Base-by-base conservation (phyloP, 1,140 invertebrate genomes). In the Varroa destructor region DNA sequence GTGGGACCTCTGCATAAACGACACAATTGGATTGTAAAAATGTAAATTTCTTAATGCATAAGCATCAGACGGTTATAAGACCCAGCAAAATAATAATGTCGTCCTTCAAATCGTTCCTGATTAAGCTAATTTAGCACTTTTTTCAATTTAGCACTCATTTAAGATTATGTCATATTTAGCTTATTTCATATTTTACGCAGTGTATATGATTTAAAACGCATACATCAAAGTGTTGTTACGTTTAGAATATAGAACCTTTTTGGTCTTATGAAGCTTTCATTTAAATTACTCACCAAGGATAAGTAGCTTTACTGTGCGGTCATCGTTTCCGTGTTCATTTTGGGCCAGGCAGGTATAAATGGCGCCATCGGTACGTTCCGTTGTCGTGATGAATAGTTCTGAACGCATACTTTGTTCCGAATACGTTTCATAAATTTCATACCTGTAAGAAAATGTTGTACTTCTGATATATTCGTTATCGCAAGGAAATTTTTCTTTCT, bases 271-370 rank as follows among this genome's bases (percentile, higher is more conserved):
- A 25, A 25, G 25, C 25, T 25, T 25, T 25, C 25, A 25, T 25
- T 25, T 25, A 25, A 25, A 25, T 25, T 89, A 71, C 75, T 74
- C 78, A 89, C 89, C 89, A 87, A 95, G 91, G 74, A 97, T 88
- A 76, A 94, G 92, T 82, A 97, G 87, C 78, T 93, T 92, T 77
- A 95, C 93, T 78, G 89, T 93, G 36, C 93, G 91, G 76, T 94
- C 90, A 78, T 96, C 93, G 75, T 89, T 91, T 25, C 93, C 93
- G 79, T 95, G 93, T 43, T 89, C 88, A 80, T 97, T 97, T 8
- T 90, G 92, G 0, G 92, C 92, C 4, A 91, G 87, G 78, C 93
- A 97, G 43, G 91, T 93, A 78, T 95, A 97, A 1, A 94, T 82
- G 10, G 91, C 93, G 1, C 92, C 93, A 79, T 97, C 93, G 56